A percentile compares a stretch with the other conserved stretches of the same genome.
Evolutionary conservation across 1,140 invertebrate genomes (phyloP).

Genomic region (Acromyrmex heyeri): DNA sequence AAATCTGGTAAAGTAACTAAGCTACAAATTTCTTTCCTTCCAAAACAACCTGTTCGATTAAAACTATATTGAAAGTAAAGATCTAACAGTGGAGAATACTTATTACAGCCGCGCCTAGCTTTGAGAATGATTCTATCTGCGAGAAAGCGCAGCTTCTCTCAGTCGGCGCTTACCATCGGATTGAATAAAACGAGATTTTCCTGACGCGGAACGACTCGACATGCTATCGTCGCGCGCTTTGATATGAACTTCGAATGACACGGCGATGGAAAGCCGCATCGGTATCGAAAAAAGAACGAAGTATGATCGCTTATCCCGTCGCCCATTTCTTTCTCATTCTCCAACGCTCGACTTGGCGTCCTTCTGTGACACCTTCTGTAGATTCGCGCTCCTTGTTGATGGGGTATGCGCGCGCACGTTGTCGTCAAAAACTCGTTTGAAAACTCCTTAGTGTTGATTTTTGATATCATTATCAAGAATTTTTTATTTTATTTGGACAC

Average conservation of each 20-base stretch:
- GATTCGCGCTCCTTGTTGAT: background rate
- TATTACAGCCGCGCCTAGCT: background rate
- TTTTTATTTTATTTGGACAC: slow-evolving; percentile 45
- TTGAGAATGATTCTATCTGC: slow-evolving; percentile 14
- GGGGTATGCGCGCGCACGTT: slow-evolving; percentile 4
- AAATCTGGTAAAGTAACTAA: no score
- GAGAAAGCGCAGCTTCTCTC: slow-evolving; percentile 45
- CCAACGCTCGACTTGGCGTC: background rate
- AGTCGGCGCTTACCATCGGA: slow-evolving; percentile 33
- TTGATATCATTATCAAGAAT: slow-evolving; percentile 12
- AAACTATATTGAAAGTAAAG: background rate
- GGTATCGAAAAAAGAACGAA: slow-evolving; percentile 48
- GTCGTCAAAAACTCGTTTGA: slow-evolving; percentile 73
- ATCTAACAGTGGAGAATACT: background rate
- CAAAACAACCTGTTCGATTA: slow-evolving; percentile 21
- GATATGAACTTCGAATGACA: slow-evolving; percentile 44
- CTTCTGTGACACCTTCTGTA: slow-evolving; percentile 9
- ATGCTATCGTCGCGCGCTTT: slow-evolving; percentile 47
- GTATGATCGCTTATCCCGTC: slow-evolving; percentile 25
- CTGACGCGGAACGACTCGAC: slow-evolving; percentile 9
- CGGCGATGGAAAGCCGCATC: slow-evolving; percentile 31
- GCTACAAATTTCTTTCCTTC: no score
- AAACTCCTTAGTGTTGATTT: slow-evolving; percentile 37
- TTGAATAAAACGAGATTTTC: slow-evolving; percentile 59
- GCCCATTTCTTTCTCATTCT: slow-evolving; percentile 13